Evolutionary conservation across 2,888 invertebrate genomes (phyloP).

Genomic region (Herminia tarsipennalis): DNA sequence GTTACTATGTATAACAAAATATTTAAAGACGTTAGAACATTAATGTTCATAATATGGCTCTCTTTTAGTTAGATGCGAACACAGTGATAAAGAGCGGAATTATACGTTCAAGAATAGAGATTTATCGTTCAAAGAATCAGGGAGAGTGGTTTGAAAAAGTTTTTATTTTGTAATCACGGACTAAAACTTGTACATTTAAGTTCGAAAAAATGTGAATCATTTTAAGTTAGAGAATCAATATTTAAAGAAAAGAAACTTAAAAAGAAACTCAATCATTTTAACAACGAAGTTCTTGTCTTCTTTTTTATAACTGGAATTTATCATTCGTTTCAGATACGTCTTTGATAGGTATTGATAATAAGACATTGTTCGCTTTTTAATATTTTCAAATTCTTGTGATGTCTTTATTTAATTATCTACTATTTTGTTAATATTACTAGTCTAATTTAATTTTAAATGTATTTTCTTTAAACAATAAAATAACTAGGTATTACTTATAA

Average conservation of each 20-base stretch:
- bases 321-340: too few species aligned
- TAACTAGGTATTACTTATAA: too few species aligned
- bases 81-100: constrained; percentile 56
- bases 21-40: constrained; percentile 28
- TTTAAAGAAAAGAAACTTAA: constrained; percentile 72
- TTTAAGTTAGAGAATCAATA: constrained; percentile 76
- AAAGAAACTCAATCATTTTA: constrained; percentile 56
- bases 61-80: constrained; percentile 42
- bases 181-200: constrained; percentile 80
- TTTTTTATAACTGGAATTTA: constrained; percentile 53
- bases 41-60: constrained; percentile 30
- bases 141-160: constrained; percentile 68
- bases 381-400: too few species aligned
- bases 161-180: constrained; percentile 77
- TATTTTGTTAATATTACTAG: too few species aligned
- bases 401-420: too few species aligned
- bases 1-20: constrained; percentile 12
- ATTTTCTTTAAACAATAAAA: too few species aligned
- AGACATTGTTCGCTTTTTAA: too few species aligned
- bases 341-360: too few species aligned
- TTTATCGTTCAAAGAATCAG: constrained; percentile 73
- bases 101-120: constrained; percentile 61
- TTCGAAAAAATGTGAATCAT: constrained; percentile 77
- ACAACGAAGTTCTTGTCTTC: background rate
- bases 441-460: too few species aligned